Evolutionary conservation across 2,888 invertebrate genomes (phyloP).

Genomic region (Parnassius apollo): DNA sequence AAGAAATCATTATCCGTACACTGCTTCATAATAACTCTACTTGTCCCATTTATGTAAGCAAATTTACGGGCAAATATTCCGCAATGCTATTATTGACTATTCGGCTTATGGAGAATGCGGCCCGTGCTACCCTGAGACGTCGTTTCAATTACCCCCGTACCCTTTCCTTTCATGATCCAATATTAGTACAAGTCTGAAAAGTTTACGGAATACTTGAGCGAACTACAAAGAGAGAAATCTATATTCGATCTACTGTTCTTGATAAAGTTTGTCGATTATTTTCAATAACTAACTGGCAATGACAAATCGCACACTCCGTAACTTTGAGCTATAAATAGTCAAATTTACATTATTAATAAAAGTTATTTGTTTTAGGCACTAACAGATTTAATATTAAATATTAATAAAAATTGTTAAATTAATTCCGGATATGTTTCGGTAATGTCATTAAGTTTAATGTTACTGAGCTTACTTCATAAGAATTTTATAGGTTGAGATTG

Average conservation of each 20-base stretch:
- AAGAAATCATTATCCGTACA: slow-evolving; percentile 5
- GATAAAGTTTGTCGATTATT: slow-evolving; percentile 22
- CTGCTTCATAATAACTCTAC: slow-evolving; percentile 6
- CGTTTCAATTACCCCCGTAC: slow-evolving; percentile 9
- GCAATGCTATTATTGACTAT: slow-evolving; percentile 21
- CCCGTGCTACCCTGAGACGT: slow-evolving; percentile 37
- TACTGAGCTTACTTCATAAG: too few relatives aligned
- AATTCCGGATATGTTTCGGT: too few relatives aligned
- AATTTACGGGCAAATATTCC: slow-evolving; percentile 19
- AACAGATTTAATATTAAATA: too few relatives aligned
- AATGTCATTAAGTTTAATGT: too few relatives aligned
- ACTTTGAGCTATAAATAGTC: background rate
- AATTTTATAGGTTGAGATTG: too few relatives aligned
- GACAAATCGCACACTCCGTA: slow-evolving; percentile 15
- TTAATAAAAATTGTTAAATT: too few relatives aligned
- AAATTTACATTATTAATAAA: too few relatives aligned
- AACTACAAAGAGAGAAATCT: slow-evolving; percentile 25
- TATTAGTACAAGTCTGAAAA: slow-evolving; percentile 21
- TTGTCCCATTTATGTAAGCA: slow-evolving; percentile 16
- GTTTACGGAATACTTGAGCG: slow-evolving; percentile 21
- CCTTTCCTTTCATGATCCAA: slow-evolving; percentile 16
- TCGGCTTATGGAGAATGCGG: slow-evolving; percentile 25
- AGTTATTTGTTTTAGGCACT: too few relatives aligned
- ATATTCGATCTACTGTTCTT: slow-evolving; percentile 22
- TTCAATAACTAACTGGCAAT: slow-evolving; percentile 12